Conservation (phyloP, 2,888 invertebrate genomes). For the Trilocha varians region DNA sequence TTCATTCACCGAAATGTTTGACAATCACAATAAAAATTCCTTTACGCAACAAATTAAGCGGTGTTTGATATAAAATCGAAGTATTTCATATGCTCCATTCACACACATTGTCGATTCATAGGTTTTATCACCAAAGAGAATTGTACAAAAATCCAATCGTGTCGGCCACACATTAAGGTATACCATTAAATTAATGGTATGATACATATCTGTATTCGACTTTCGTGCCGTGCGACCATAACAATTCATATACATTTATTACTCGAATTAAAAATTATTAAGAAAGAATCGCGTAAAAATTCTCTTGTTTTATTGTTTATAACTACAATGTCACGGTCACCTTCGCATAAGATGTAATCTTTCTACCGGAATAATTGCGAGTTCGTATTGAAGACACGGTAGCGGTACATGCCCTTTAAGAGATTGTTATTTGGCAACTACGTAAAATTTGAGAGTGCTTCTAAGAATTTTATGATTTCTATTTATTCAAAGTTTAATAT, state of each 20-base stretch:
- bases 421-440: too few relatives aligned
- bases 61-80: slow-evolving; percentile 3
- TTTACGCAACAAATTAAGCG: not conserved
- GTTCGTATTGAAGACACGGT: not conserved
- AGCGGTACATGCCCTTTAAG: not conserved
- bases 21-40: not conserved
- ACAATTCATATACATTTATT: slow-evolving; percentile 42
- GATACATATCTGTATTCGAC: slow-evolving; percentile 17
- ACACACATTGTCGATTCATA: slow-evolving; percentile 12
- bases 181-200: slow-evolving; percentile 56
- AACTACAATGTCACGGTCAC: slow-evolving; percentile 5
- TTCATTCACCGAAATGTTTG: too few relatives aligned
- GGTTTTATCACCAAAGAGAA: slow-evolving; percentile 18
- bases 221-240: slow-evolving; percentile 54
- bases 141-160: slow-evolving; percentile 35
- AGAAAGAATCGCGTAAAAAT: slow-evolving; percentile 29
- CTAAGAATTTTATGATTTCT: too few relatives aligned
- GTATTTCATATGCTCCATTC: slow-evolving; percentile 7
- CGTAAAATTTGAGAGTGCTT: too few relatives aligned
- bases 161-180: slow-evolving; percentile 55
- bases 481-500: too few relatives aligned
- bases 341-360: not conserved
- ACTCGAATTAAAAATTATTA: slow-evolving; percentile 40
- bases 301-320: slow-evolving; percentile 3
- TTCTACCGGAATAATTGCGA: not conserved